Evolutionary conservation across 2,797 vertebrate species (phyloP).

Genomic region (Chromis chromis): DNA sequence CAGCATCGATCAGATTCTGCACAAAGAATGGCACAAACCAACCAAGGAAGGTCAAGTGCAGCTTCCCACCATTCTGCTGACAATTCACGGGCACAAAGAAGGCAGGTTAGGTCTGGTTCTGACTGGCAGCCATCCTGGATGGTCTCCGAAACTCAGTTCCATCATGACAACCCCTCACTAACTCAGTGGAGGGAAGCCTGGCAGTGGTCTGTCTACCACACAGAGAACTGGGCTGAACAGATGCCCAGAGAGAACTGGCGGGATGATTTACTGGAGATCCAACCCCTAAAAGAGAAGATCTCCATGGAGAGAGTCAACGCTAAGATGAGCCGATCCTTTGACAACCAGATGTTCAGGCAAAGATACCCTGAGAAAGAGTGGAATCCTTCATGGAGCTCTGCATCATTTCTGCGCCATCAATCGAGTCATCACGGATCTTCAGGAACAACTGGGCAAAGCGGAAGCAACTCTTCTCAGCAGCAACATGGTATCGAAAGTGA

Average conservation of each 20-base stretch:
- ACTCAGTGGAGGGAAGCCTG: conserved; percentile 72
- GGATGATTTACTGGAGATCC: conserved; percentile 49
- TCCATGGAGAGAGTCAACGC: conserved; percentile 18
- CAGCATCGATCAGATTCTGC: conserved; percentile 33
- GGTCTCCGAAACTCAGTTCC: conserved; percentile 61
- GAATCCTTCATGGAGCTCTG: conserved; percentile 63
- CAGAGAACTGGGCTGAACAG: conserved; percentile 22
- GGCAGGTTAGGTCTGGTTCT: conserved; percentile 3
- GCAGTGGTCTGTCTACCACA: conserved; percentile 52
- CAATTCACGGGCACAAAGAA: neutral
- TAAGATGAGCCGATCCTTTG: conserved; percentile 49
- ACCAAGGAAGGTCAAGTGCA: neutral
- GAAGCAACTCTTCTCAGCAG: conserved; percentile 10
- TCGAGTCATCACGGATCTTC: conserved; percentile 6
- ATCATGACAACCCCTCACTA: conserved; percentile 64
- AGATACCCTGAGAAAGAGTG: conserved; percentile 54
- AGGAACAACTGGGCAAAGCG: conserved; percentile 7
- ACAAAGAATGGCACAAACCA: neutral
- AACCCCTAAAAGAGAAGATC: conserved; percentile 36
- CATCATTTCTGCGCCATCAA: conserved; percentile 29
- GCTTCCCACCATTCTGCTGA: neutral
- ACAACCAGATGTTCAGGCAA: conserved; percentile 50
- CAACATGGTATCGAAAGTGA: conserved; percentile 21
- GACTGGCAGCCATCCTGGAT: conserved; percentile 73
- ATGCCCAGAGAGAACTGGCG: conserved; percentile 7